Conservation (phyloP, 2,888 invertebrate genomes). For the Mantis religiosa region DNA sequence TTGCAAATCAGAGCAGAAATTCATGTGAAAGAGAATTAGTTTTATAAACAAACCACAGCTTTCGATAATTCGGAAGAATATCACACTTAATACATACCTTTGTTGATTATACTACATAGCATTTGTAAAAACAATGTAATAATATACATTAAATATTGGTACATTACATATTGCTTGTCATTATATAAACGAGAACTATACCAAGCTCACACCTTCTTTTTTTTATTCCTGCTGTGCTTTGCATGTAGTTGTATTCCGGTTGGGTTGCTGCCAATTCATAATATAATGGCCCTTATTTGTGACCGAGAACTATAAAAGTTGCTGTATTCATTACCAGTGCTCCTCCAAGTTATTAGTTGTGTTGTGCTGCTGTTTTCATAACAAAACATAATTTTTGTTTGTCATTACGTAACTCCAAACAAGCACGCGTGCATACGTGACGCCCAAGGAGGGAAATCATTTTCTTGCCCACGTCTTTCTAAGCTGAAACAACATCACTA, state of each 20-base stretch:
- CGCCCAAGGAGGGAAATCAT: background rate
- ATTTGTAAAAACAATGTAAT: no score
- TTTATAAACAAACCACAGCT: no score
- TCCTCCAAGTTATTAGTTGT: background rate
- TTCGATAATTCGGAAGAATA: no score
- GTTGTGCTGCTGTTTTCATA: background rate
- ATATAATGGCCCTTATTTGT: background rate
- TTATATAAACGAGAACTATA: no score
- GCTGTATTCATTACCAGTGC: background rate
- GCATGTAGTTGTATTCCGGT: background rate
- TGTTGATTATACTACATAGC: no score
- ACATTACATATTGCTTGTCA: no score
- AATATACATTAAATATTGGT: no score
- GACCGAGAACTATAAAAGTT: background rate
- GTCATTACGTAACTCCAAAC: background rate
- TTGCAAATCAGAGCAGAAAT: no score
- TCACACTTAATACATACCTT: no score
- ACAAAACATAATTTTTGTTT: background rate
- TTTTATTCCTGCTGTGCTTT: background rate
- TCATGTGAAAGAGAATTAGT: no score
- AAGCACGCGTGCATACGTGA: background rate
- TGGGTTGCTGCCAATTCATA: background rate
- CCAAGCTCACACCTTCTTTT: background rate
- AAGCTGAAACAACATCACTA: background rate
- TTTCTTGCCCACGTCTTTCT: background rate